Evolutionary conservation across 2,113 vertebrate species (phyloP).

Genomic region (Aix galericulata): DNA sequence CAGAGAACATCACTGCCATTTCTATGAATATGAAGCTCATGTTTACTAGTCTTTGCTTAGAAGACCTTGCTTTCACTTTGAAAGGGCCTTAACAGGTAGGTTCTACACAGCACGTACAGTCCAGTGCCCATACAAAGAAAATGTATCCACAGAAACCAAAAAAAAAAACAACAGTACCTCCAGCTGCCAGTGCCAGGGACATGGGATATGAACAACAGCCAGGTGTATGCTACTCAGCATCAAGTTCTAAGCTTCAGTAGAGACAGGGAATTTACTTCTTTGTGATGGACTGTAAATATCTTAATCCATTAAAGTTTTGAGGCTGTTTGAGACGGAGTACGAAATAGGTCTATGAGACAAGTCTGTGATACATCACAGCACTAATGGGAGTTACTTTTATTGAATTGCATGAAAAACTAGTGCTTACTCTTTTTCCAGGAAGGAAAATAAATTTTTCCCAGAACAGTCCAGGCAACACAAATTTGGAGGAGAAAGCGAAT

Average conservation of each 20-base stretch:
- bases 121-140: neutral
- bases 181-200: neutral
- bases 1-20: neutral
- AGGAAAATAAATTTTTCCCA: neutral
- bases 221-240: neutral
- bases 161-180: neutral
- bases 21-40: neutral
- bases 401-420: neutral
- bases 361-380: neutral
- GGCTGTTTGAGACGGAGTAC: neutral
- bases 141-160: neutral
- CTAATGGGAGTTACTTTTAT: neutral
- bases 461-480: neutral
- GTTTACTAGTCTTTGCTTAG: neutral
- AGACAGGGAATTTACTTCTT: neutral
- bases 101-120: neutral
- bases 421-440: neutral
- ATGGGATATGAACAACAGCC: neutral
- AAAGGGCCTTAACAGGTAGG: neutral
- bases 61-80: neutral
- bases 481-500: neutral
- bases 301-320: constrained; percentile 15
- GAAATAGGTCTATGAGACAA: neutral
- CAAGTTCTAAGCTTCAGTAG: neutral
- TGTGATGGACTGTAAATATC: neutral